A percentile compares a stretch with the other conserved stretches of the same genome.
Conservation (phyloP, 2,888 invertebrate genomes). For the Cerceris ruficornis region DNA sequence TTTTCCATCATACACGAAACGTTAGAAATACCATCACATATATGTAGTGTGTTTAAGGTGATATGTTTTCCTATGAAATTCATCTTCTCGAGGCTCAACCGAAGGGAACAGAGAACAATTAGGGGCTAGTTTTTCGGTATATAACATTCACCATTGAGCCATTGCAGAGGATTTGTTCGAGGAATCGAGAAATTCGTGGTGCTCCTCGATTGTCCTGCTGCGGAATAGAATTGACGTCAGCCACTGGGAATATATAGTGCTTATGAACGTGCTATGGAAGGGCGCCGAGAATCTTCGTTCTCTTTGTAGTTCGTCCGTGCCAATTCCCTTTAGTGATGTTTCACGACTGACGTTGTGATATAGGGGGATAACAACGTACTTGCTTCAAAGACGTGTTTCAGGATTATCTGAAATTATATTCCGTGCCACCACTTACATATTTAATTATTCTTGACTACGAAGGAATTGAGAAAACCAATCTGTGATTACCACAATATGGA, state of each 20-base stretch:
- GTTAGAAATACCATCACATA: too few species aligned
- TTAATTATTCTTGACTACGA: slow-evolving; percentile 24
- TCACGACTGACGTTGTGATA: slow-evolving; percentile 28
- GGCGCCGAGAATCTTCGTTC: slow-evolving; percentile 36
- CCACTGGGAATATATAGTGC: slow-evolving; percentile 12
- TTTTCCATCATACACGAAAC: too few species aligned
- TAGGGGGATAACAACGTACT: slow-evolving; percentile 43
- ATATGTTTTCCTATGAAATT: too few species aligned
- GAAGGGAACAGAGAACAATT: too few species aligned
- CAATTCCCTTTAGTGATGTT: slow-evolving; percentile 50
- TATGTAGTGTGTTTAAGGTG: too few species aligned
- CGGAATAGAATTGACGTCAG: slow-evolving; percentile 27
- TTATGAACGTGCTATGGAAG: slow-evolving; percentile 18
- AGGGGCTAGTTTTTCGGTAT: too few species aligned
- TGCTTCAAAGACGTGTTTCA: slow-evolving; percentile 44
- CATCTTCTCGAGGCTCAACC: too few species aligned
- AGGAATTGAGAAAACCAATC: neutral
- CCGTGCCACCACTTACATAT: slow-evolving; percentile 23
- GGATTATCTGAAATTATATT: slow-evolving; percentile 39
- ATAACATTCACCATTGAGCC: too few species aligned
- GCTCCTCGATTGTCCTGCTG: slow-evolving; percentile 1
- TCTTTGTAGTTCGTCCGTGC: slow-evolving; percentile 42
- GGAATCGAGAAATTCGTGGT: slow-evolving; percentile 38
- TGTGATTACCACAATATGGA: too few species aligned
- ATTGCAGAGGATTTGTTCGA: neutral